phyloP scores from a whole-genome alignment of 1,140 invertebrate genomes.

The Carposina sasakii region DNA sequence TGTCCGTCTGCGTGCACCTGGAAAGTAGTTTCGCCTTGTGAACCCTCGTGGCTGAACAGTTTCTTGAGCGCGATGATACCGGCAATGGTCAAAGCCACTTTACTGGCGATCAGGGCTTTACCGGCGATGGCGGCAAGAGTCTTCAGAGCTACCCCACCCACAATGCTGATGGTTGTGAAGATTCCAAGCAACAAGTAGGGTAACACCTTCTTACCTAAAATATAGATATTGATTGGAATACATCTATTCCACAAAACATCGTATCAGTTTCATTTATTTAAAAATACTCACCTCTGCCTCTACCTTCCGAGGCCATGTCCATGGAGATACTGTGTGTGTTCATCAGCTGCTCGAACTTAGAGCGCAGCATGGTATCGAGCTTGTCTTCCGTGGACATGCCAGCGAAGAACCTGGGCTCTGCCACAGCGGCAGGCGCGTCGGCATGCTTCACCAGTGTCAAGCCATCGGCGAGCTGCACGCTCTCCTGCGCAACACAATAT shows the following conservation, averaged over 20 bases:
- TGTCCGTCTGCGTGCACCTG: slow-evolving; percentile 78
- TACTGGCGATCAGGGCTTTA: slow-evolving; percentile 79
- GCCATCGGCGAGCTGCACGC: slow-evolving; percentile 74
- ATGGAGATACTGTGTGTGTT: slow-evolving; percentile 64
- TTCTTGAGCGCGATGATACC: slow-evolving; percentile 80
- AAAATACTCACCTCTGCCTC: slow-evolving; percentile 59
- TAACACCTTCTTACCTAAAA: slow-evolving; percentile 64
- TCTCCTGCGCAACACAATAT: slow-evolving; percentile 63
- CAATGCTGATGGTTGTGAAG: slow-evolving; percentile 76
- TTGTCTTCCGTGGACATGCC: slow-evolving; percentile 68
- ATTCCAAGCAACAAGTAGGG: slow-evolving; percentile 76
- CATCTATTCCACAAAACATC: too few relatives aligned
- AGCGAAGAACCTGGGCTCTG: slow-evolving; percentile 65
- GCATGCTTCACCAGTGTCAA: slow-evolving; percentile 73
- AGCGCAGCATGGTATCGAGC: slow-evolving; percentile 61
- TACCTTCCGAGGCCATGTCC: slow-evolving; percentile 65
- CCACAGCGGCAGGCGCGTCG: slow-evolving; percentile 57
- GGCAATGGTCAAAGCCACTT: slow-evolving; percentile 79
- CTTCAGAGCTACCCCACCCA: slow-evolving; percentile 75
- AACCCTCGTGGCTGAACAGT: slow-evolving; percentile 76
- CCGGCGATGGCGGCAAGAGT: slow-evolving; percentile 78
- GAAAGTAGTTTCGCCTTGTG: slow-evolving; percentile 74
- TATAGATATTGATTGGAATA: too few relatives aligned
- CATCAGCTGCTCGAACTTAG: slow-evolving; percentile 66
- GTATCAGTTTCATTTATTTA: not conserved